Evolutionary conservation across 2,113 vertebrate genomes (phyloP).

Genomic region (Prionailurus viverrinus): DNA sequence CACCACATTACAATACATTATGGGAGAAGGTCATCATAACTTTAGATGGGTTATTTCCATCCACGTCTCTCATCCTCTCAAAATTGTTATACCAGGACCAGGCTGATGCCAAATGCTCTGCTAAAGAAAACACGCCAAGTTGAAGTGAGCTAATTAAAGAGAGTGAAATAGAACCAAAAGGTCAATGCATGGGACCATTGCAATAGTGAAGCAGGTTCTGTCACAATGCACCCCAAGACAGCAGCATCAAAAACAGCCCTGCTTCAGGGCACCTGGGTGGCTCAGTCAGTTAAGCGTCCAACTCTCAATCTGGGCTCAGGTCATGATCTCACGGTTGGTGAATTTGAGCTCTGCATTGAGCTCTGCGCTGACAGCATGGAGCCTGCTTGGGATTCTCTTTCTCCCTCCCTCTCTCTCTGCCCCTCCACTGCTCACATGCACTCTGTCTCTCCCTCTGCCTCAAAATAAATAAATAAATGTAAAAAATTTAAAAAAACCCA

Average conservation of each 20-base stretch:
- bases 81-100: conserved; percentile 80
- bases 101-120: conserved; percentile 77
- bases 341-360: no score
- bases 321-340: no score
- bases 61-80: conserved; percentile 82
- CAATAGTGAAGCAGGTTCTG: neutral
- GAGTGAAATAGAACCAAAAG: conserved; percentile 44
- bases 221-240: no score
- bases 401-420: no score
- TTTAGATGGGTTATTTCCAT: conserved; percentile 86
- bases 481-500: neutral
- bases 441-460: no score
- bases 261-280: no score
- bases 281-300: no score
- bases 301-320: neutral
- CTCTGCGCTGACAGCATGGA: no score
- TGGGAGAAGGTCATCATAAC: conserved; percentile 85
- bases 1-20: conserved; percentile 82
- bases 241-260: neutral
- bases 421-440: no score
- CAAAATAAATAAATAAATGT: no score
- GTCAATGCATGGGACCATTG: neutral
- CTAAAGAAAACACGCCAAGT: conserved; percentile 74
- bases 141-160: conserved; percentile 71
- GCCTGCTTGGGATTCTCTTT: no score